Evolutionary conservation across 2,888 invertebrate species (phyloP).

Genomic region (Nephrotoma guestfalica): DNA sequence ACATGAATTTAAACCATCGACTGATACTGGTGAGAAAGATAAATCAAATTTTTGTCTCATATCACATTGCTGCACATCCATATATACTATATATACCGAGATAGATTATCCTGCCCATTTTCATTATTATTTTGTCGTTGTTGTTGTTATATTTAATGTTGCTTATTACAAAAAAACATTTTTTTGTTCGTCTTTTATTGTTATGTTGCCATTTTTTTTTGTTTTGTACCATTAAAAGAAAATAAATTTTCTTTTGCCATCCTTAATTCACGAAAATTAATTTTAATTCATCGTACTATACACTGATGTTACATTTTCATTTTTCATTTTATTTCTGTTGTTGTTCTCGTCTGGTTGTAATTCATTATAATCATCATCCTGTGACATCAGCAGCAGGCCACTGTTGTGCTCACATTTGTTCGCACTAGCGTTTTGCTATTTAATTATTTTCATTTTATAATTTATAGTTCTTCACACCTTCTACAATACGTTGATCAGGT

Average conservation of each 20-base stretch:
- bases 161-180: not conserved
- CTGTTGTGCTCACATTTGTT: not conserved
- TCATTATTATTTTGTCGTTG: not conserved
- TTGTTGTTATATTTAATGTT: not conserved
- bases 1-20: conserved; percentile 49
- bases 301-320: not conserved
- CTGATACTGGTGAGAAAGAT: conserved; percentile 49
- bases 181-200: not conserved
- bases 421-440: not conserved
- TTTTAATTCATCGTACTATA: not conserved
- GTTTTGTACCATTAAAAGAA: not conserved
- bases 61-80: not conserved
- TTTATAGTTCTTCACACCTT: not conserved
- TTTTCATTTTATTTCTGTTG: not conserved
- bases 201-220: not conserved
- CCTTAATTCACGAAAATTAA: not conserved
- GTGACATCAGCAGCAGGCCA: not conserved
- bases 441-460: not conserved
- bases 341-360: not conserved
- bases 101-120: not conserved
- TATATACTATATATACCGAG: not conserved
- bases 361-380: not conserved
- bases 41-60: conserved; percentile 10
- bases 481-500: not conserved
- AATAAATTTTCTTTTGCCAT: not conserved